These are phyloP conservation scores for Macrotus californicus DNA, from an alignment of 2,113 vertebrate genomes.

Conservation along the genomic window DNA sequence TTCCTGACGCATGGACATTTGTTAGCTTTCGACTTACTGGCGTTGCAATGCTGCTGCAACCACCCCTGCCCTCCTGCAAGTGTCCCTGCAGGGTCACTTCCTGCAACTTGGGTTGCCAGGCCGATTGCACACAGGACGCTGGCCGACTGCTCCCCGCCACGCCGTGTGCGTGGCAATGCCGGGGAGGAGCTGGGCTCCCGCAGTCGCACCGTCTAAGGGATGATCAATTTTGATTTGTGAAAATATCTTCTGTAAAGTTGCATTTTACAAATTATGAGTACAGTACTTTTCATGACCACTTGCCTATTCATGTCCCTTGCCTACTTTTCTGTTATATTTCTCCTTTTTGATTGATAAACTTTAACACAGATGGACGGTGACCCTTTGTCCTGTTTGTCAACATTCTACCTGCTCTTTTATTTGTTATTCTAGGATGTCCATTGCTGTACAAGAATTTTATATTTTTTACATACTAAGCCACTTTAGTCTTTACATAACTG, in stretches of 20 bases:
- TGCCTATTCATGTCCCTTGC: background rate
- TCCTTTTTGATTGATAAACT: background rate
- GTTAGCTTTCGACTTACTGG: background rate
- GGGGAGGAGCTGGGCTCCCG: background rate
- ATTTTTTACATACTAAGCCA: background rate
- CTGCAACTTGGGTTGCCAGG: background rate
- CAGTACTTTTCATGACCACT: background rate
- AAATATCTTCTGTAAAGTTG: background rate
- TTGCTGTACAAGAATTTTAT: background rate
- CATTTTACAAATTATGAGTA: background rate
- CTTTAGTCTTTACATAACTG: background rate
- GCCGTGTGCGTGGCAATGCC: fast-evolving
- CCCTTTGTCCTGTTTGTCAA: background rate
- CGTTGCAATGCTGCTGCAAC: background rate
- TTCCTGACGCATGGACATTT: background rate
- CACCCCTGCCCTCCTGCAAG: background rate
- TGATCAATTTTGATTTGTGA: background rate
- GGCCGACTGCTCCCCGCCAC: background rate
- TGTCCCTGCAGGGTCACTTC: background rate
- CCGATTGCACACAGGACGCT: fast-evolving
- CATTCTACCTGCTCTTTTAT: background rate
- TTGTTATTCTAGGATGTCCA: background rate
- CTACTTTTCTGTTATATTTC: background rate
- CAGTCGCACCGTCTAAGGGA: background rate
- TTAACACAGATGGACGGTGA: background rate